A percentile compares a stretch with the other conserved stretches of the same genome.
Evolutionary conservation across 2,113 vertebrate species (phyloP).

Genomic region (Desmodus rotundus): DNA sequence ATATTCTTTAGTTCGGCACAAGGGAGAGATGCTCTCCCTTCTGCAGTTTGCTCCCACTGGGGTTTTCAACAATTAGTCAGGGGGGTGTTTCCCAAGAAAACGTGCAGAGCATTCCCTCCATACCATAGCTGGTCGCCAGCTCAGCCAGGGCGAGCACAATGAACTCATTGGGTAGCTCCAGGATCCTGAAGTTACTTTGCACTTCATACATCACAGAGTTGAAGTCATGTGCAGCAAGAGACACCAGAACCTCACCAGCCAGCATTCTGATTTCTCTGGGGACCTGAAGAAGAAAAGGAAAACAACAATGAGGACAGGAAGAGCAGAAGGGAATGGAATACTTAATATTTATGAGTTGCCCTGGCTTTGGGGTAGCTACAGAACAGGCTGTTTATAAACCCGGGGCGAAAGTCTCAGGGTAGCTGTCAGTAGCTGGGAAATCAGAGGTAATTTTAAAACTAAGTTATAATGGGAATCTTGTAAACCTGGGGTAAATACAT

Average conservation of each 20-base stretch:
- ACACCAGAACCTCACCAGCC: constrained; percentile 67
- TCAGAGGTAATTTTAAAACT: neutral
- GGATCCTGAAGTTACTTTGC: constrained; percentile 66
- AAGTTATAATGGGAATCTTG: neutral
- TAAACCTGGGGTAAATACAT: neutral
- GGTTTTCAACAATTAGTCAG: neutral
- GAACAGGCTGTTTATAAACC: neutral
- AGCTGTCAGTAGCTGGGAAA: neutral
- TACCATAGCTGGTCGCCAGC: constrained; percentile 67
- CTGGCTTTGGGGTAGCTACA: neutral
- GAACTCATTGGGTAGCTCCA: constrained; percentile 69
- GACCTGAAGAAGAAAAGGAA: constrained; percentile 34
- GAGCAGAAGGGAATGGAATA: neutral
- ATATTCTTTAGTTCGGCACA: neutral
- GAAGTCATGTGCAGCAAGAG: constrained; percentile 70
- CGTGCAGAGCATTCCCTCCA: neutral
- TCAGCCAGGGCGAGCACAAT: constrained; percentile 65
- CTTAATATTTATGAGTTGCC: neutral
- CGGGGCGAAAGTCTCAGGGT: neutral
- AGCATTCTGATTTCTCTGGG: constrained; percentile 66
- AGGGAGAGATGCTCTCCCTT: neutral
- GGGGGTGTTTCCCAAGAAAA: neutral
- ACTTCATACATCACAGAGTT: constrained; percentile 73
- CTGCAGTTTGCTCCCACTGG: neutral
- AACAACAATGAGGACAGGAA: neutral